phyloP scores from a whole-genome alignment of 2,113 vertebrate species.

The Crotalus viridis region DNA sequence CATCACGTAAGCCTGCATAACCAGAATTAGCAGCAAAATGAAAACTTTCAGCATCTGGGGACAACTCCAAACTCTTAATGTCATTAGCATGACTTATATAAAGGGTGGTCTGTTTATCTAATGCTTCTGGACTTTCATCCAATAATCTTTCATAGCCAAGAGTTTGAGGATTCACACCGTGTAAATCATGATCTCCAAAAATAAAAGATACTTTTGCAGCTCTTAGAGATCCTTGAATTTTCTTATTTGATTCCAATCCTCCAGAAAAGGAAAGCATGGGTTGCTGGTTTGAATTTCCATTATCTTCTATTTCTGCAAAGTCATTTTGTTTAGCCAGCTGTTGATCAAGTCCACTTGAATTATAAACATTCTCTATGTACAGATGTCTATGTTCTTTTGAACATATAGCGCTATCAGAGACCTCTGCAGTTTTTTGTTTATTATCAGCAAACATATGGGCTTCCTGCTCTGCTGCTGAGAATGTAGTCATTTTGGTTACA shows the following conservation, averaged over 20 bases:
- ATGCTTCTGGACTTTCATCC: conserved; percentile 87
- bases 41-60: conserved; percentile 84
- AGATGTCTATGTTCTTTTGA: conserved; percentile 81
- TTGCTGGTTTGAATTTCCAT: conserved; percentile 77
- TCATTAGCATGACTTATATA: conserved; percentile 85
- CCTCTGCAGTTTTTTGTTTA: conserved; percentile 79
- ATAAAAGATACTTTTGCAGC: conserved; percentile 98
- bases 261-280: conserved; percentile 81
- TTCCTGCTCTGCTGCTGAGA: conserved; percentile 80
- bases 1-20: conserved; percentile 86
- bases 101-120: conserved; percentile 83
- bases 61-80: conserved; percentile 84
- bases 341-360: conserved; percentile 74
- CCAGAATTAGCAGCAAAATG: conserved; percentile 85
- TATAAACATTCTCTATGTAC: conserved; percentile 83
- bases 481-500: conserved; percentile 84
- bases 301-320: conserved; percentile 75
- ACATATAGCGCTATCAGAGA: conserved; percentile 75
- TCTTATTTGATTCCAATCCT: conserved; percentile 73
- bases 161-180: conserved; percentile 84
- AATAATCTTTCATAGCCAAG: conserved; percentile 92
- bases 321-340: conserved; percentile 76
- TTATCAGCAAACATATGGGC: conserved; percentile 79
- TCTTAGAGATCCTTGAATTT: conserved; percentile 85
- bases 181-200: conserved; percentile 90